A percentile compares a stretch with the other conserved stretches of the same genome.
Conservation (phyloP, 2,888 invertebrate genomes). For the Iselma pallidipennis region DNA sequence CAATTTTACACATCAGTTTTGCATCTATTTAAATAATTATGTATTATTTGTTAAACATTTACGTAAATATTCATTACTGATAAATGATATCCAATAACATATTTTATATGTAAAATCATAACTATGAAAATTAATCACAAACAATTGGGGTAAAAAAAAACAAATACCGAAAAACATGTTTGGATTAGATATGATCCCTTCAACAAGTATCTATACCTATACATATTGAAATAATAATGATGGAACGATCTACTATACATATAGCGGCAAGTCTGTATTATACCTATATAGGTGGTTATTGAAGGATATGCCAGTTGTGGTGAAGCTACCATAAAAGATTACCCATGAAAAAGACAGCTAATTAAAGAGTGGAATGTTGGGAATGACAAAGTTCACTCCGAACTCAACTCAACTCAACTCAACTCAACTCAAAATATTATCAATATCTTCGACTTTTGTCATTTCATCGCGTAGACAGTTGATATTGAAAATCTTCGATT, state of each 20-base stretch:
- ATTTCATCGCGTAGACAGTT: too few relatives aligned
- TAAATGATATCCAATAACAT: neutral
- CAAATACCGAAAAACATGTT: too few relatives aligned
- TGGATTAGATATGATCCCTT: too few relatives aligned
- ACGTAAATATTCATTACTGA: conserved; percentile 4
- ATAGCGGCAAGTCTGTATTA: too few relatives aligned
- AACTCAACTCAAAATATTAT: neutral
- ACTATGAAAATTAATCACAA: too few relatives aligned
- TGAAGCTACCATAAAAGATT: conserved; percentile 31
- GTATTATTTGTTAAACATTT: conserved; percentile 24
- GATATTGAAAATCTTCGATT: too few relatives aligned
- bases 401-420: neutral
- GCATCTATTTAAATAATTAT: conserved; percentile 31
- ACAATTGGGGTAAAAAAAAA: too few relatives aligned
- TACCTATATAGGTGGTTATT: too few relatives aligned
- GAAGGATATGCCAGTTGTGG: conserved; percentile 15
- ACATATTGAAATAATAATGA: too few relatives aligned
- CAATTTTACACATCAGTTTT: conserved; percentile 24
- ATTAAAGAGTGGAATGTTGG: conserved; percentile 36
- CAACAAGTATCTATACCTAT: too few relatives aligned
- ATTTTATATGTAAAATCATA: too few relatives aligned
- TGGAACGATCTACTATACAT: too few relatives aligned
- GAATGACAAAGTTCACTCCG: conserved; percentile 26
- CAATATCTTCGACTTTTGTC: neutral
- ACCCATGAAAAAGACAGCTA: conserved; percentile 38